Evolutionary conservation across 2,113 vertebrate genomes (phyloP).

Genomic region (Mesembrinibis cayennensis): DNA sequence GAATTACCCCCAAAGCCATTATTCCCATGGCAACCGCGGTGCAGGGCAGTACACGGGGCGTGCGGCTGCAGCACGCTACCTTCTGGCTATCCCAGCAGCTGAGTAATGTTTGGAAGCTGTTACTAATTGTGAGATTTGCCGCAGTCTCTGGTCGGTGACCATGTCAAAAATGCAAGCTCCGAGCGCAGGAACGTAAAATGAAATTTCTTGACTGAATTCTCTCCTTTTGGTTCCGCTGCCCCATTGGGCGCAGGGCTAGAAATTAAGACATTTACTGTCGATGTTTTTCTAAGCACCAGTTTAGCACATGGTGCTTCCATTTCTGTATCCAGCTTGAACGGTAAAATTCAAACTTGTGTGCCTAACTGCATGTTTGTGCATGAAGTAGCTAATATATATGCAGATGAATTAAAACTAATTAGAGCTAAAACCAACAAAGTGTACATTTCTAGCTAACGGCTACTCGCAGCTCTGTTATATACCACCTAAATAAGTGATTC

Average conservation of each 20-base stretch:
- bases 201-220: neutral
- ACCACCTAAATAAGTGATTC: neutral
- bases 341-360: neutral
- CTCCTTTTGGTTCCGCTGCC: neutral
- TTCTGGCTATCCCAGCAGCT: neutral
- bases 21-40: neutral
- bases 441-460: slow-evolving; percentile 8
- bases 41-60: neutral
- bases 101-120: neutral
- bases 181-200: neutral
- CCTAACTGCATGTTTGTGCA: slow-evolving; percentile 28
- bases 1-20: neutral
- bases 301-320: neutral
- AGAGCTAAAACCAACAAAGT: neutral
- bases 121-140: neutral
- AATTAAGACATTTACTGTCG: neutral
- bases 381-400: slow-evolving; percentile 18
- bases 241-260: neutral
- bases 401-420: slow-evolving; percentile 15
- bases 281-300: neutral
- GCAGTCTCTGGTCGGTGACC: neutral
- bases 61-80: neutral
- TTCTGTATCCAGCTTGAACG: neutral
- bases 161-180: neutral
- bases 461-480: neutral